Conservation (phyloP, 2,797 vertebrate species). For the Corythornis leucogaster region DNA sequence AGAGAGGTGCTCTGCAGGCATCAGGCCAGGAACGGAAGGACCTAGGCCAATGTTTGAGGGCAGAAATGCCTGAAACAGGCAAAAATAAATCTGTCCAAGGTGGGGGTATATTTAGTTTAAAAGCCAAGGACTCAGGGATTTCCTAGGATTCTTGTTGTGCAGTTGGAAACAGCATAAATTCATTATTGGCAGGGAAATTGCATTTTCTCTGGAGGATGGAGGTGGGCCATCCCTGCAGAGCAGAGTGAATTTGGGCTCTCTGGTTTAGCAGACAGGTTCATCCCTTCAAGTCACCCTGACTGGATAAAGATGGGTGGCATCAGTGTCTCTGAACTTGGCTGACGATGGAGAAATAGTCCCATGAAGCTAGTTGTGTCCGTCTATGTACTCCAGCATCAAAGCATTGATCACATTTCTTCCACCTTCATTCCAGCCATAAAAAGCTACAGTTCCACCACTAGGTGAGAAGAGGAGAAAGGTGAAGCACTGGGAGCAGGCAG, state of each 20-base stretch:
- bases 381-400: background rate
- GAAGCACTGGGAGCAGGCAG: fast-evolving
- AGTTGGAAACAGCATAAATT: constrained; percentile 34
- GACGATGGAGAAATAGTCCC: background rate
- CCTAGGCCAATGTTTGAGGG: background rate
- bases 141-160: constrained; percentile 17
- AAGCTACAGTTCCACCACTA: background rate
- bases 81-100: constrained; percentile 22
- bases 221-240: constrained; percentile 8
- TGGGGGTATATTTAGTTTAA: background rate
- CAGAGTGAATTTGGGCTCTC: background rate
- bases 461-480: background rate
- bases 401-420: background rate
- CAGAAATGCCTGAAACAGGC: constrained; percentile 1
- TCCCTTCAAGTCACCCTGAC: background rate
- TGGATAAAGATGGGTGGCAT: background rate
- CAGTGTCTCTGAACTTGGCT: background rate
- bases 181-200: background rate
- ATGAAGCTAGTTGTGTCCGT: background rate
- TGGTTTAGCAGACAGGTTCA: background rate
- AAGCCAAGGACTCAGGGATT: constrained; percentile 47
- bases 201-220: background rate
- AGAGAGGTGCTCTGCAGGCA: background rate
- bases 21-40: background rate
- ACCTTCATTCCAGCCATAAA: background rate